Base-by-base conservation (phyloP, 2,888 invertebrate species). In the Apamea anceps region DNA sequence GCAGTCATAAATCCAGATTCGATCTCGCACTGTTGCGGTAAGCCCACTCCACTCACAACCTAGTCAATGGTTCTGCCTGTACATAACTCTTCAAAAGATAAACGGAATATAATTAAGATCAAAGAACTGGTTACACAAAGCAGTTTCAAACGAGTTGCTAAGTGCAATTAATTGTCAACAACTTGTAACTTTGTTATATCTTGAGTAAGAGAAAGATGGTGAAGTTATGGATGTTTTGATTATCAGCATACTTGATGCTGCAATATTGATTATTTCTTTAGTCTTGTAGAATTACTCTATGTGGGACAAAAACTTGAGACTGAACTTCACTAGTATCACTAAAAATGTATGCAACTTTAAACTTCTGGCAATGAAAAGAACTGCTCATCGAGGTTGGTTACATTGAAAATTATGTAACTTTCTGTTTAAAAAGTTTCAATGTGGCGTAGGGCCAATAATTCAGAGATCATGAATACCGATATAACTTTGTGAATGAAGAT, bases 111-210 rank as follows among this genome's bases (percentile, higher is more conserved):
- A 77, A 84, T 78, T 70, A 79, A 66, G 65, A 84, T 68, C 72
- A 74, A 77, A 74, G 84, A 63, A 72, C 68, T 72, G 68, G 67
- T 66, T 62, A 48, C 54, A 78, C 51, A 75, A 68, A 70, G 79
- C 72, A 57, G 57, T 67, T n/a, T 80, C 68, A 85, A 79, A 85
- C 51, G 42, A 74, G 65, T 84, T 66, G 60, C 68, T 54, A 79
- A 85, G 87, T 87, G 79, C 84, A 87, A 87, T 87, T 84, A 70
- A 70, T 79, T 87, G 62, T 72, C 60, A 70, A 75, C 72, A 57
- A 84, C 45, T 75, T 65, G 54, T 66, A 79, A 79, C 72, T 84
- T 86, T 65, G 71, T 73, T 21, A 62, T 65, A 25, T 65, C 28
- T 65, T 21, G 21, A 32, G 54, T 63, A 62, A 15, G 54, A 5